Base-by-base conservation (phyloP, 2,888 invertebrate species). In the Platerodrilus igneus region DNA sequence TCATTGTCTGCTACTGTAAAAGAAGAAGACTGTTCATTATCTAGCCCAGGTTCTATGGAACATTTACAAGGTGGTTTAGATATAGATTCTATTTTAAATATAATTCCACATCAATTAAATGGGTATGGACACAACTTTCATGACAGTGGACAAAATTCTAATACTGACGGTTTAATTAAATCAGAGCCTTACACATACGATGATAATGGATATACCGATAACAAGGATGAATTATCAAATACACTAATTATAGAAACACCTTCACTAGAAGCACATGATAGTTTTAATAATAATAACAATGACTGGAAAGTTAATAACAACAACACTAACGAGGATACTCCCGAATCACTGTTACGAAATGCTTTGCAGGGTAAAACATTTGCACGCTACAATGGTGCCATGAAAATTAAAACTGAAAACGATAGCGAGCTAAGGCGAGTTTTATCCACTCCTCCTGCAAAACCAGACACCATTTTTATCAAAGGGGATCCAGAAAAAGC, bases 341-440 rank as follows among this genome's bases (percentile, higher is more conserved):
- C 84, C 11, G 88, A 88, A 60, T 88, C 88, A 17, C 68, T 90
- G 47, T 68, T 90, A 48, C 74, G 89, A 53, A 89, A 83, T 62
- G 89, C 89, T 6, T 73, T 90, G 47, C 89, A 89, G 64, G 89
- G 89, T 27, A 88, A 89, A 71, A 77, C 70, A 19, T 66, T 66
- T 41, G 64, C 67, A 17, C 60, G 68, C 19, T 68, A 69, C 45
- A 70, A 68, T 56, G 68, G 68, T 9, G 53, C 57, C 8, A 48
- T 53, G 3, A 61, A 57, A 45, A 38, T 47, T 30, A 60, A 63
- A 44, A 51, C 55, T 7, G 55, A 71, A 57, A 58, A 57, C 53
- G 55, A 66, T 60, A 58, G 49, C 67, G 85, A 71, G 71, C 73
- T 76, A 69, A 74, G 74, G 53, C 68, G 74, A 40, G 70, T 73